phyloP scores from a whole-genome alignment of 2,797 vertebrate species.

The Darevskia nairensis region DNA sequence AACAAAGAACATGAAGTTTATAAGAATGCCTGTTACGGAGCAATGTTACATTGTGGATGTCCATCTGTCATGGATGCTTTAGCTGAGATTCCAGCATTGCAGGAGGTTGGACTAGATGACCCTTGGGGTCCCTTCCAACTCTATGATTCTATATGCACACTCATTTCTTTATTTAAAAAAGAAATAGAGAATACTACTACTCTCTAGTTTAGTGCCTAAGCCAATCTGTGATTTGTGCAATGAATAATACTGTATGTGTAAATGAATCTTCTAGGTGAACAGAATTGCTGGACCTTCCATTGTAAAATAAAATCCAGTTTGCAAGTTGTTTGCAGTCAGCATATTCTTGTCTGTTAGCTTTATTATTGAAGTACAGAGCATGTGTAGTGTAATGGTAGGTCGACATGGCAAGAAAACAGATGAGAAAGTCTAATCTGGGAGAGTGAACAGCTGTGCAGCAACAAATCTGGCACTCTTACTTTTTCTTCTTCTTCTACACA shows the following conservation, averaged over 20 bases:
- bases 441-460: background rate
- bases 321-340: background rate
- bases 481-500: background rate
- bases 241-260: background rate
- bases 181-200: background rate
- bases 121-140: no score
- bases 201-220: background rate
- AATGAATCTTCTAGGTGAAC: background rate
- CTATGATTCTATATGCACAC: no score
- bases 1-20: background rate
- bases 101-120: no score
- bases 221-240: background rate
- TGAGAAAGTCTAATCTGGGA: background rate
- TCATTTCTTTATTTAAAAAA: background rate
- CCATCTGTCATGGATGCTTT: no score
- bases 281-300: background rate
- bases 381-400: background rate
- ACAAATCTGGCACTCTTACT: background rate
- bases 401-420: constrained; percentile 16
- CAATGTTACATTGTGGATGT: background rate
- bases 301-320: background rate
- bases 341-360: background rate
- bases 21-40: background rate
- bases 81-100: no score
- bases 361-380: background rate